Evolutionary conservation across 2,888 invertebrate genomes (phyloP).

Genomic region (Dolichomitus sp.): DNA sequence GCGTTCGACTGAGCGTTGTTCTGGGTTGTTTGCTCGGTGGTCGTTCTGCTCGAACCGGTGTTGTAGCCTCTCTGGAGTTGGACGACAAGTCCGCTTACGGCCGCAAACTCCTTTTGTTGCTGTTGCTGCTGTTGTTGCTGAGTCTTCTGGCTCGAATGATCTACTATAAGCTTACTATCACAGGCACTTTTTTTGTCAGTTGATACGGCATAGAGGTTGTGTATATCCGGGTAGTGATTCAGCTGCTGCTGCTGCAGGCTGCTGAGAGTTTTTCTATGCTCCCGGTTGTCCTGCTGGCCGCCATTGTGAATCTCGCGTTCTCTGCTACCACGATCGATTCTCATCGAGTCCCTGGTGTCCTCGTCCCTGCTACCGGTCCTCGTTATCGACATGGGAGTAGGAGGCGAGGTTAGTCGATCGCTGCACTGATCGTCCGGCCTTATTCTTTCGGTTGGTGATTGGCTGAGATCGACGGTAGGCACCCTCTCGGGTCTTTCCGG

Average conservation of each 20-base stretch:
- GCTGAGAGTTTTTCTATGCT: slow-evolving; percentile 73
- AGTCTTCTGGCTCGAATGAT: slow-evolving; percentile 86
- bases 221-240: slow-evolving; percentile 85
- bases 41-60: slow-evolving; percentile 67
- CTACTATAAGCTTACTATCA: slow-evolving; percentile 87
- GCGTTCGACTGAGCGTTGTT: slow-evolving; percentile 68
- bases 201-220: slow-evolving; percentile 85
- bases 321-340: slow-evolving; percentile 81
- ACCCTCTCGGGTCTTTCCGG: slow-evolving; percentile 83
- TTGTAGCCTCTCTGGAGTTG: slow-evolving; percentile 83
- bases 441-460: slow-evolving; percentile 82
- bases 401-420: slow-evolving; percentile 82
- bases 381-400: slow-evolving; percentile 80
- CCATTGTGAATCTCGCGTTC: slow-evolving; percentile 82
- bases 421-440: slow-evolving; percentile 80
- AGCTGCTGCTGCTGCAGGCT: slow-evolving; percentile 72
- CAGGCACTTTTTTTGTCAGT: slow-evolving; percentile 87
- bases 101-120: slow-evolving; percentile 74
- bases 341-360: slow-evolving; percentile 78
- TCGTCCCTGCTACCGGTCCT: slow-evolving; percentile 81
- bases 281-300: slow-evolving; percentile 82
- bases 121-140: slow-evolving; percentile 78
- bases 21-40: slow-evolving; percentile 62
- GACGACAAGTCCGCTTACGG: slow-evolving; percentile 82
- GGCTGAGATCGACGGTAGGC: slow-evolving; percentile 84